Percentiles rank a stretch among this genome's conserved stretches.
Evolutionary conservation across 2,113 vertebrate species (phyloP).

Genomic region (Oreocharis arfaki): DNA sequence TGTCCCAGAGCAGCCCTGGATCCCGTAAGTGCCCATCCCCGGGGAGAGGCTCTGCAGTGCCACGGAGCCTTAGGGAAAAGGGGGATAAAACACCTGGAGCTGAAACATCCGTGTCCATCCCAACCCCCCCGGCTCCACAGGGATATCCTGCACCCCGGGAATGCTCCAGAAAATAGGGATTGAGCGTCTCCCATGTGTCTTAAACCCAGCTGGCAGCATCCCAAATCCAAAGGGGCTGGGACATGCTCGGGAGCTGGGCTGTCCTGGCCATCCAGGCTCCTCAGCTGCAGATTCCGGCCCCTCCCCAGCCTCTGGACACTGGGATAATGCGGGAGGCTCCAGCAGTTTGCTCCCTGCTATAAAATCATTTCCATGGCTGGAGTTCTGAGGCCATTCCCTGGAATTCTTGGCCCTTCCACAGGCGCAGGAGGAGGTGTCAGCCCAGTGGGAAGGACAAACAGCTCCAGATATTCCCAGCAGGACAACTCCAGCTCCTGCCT

Average conservation of each 20-base stretch:
- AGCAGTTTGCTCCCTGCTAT: background rate
- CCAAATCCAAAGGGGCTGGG: background rate
- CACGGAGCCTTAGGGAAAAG: background rate
- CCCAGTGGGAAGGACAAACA: background rate
- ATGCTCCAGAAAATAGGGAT: background rate
- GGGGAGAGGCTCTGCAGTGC: fast-evolving
- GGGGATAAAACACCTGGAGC: background rate
- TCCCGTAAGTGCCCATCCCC: background rate
- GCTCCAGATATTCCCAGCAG: background rate
- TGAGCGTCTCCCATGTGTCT: background rate
- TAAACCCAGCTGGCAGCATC: background rate
- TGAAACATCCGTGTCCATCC: background rate
- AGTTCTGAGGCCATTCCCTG: background rate
- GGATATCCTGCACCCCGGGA: background rate
- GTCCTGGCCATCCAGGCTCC: background rate
- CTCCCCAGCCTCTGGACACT: background rate
- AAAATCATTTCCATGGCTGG: background rate
- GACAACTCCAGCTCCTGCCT: background rate
- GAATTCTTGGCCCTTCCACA: background rate
- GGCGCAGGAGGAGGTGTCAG: background rate
- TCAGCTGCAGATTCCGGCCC: background rate
- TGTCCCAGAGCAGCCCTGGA: fast-evolving
- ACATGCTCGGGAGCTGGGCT: fast-evolving
- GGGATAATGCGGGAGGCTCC: background rate
- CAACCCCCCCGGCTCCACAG: background rate